Percentiles rank a stretch among this genome's conserved stretches.
Evolutionary conservation across 1,140 invertebrate species (phyloP).

Genomic region (Frieseomelitta varia): DNA sequence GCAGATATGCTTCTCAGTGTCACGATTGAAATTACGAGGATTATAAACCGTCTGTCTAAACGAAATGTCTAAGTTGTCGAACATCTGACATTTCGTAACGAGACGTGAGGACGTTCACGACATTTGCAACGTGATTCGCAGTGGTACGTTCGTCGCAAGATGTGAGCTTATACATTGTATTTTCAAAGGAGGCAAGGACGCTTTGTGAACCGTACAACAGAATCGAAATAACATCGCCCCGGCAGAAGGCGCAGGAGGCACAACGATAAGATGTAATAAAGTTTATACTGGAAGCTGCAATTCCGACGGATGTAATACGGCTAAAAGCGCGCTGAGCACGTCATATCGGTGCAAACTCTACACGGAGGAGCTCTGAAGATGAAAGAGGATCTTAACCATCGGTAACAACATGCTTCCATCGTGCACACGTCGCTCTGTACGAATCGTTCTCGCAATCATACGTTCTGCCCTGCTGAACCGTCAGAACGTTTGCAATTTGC

Average conservation of each 20-base stretch:
- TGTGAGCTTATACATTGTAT: slow-evolving; percentile 1
- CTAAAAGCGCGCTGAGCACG: slow-evolving; percentile 36
- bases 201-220: slow-evolving; percentile 11
- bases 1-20: neutral
- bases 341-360: slow-evolving; percentile 39
- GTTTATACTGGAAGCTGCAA: slow-evolving; percentile 43
- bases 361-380: slow-evolving; percentile 34
- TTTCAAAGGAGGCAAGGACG: neutral
- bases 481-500: slow-evolving; percentile 18
- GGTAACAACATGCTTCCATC: slow-evolving; percentile 7
- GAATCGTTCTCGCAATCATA: neutral
- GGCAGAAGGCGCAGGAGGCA: slow-evolving; percentile 14
- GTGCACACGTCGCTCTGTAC: neutral
- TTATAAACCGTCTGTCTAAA: neutral
- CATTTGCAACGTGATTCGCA: neutral
- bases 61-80: neutral
- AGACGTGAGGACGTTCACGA: neutral
- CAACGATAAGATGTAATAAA: slow-evolving; percentile 46
- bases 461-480: slow-evolving; percentile 1
- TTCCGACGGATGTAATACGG: slow-evolving; percentile 49
- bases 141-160: neutral
- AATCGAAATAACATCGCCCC: slow-evolving; percentile 38
- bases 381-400: slow-evolving; percentile 45
- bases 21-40: neutral
- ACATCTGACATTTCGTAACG: neutral